Base-by-base conservation (phyloP, 2,888 invertebrate genomes). In the Callimorpha dominula region DNA sequence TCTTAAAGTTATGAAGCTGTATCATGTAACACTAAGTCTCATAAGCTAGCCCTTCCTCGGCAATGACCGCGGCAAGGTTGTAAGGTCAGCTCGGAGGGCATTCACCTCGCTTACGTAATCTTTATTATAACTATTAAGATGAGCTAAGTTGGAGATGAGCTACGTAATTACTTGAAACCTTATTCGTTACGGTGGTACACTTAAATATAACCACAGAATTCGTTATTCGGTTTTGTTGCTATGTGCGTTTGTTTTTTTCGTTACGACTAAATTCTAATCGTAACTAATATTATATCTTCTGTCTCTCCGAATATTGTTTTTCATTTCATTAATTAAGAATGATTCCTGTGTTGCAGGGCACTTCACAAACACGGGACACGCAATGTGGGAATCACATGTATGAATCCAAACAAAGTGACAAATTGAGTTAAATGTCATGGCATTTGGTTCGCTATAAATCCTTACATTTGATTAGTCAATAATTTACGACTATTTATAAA, bases 81-180 rank as follows among this genome's bases (percentile, higher is more conserved):
- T 6, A 43, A 69, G 76, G 73, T 76, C 73, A 57, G 46, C 71
- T 70, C 71, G 50, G 40, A 68, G 74, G 12, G 46, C 76, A 63
- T 73, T 73, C 72, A 75, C 77, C 80, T 78, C 73, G 46, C 6
- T 84, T 80, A 77, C 74, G 65, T 84, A 80, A 82, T 20, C 67
- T 42, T 72, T 77, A 75, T 66, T 43, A 74, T 65, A 64, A 54
- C 49, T 15, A 17, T 12, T 49, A 57, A 67, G 70, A 68, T 71
- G 74, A 65, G 68, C 52, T 60, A 9, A 66, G 66, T 12, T 8
- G 46, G 65, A 62, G 17, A 73, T 66, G 62, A 65, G 60, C 7
- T 31, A 20, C 50, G 50, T 43, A 52, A 52, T 46, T 65, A 57
- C 54, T 64, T 70, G 15, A 54, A 15, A 43, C n/a, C 15, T 12